Evolutionary conservation across 2,888 invertebrate species (phyloP), one percentile per base, ranked within the genome.

Genomic region (Lepidochrysops patricia): DNA sequence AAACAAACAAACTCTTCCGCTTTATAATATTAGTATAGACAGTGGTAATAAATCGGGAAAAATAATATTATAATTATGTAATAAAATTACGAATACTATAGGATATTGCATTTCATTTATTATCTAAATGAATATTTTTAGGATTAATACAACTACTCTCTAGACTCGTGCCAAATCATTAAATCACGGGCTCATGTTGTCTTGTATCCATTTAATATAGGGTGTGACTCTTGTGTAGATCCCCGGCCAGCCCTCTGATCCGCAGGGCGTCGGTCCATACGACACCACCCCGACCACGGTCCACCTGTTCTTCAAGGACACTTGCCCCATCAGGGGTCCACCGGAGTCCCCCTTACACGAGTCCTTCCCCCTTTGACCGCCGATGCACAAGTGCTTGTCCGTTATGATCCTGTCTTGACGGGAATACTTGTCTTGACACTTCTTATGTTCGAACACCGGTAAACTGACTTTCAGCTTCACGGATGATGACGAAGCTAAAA

Each of bases 301-400:
- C 63, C 61, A 63, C 7, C 57, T 27, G 5, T 37, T 19, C 12
- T 37, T 23, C 3, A n/a, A 23, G 32, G 15, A 29, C 23, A 48
- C 27, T 27, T 48, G 65, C 62, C 19, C 63, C 77, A 89, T 84
- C 35, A 93, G 72, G 0, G 93, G 93, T 0, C 93, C 93, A 9
- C 93, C 93, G 49, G 92, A 92, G 66, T 93, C 93, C 0, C 93
- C 92, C 34, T 79, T 75, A 63, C 93, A 93, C 25, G 92, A 91
- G 68, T 93, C 92, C 57, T 81, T 77, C 0, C 76, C 75, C 50
- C 78, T 25, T 1, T 13, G 7, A 7, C 60, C 56, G 4, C 63
- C 61, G 19, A 60, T 60, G 57, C 63, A 63, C 3, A 62, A 32
- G n/a, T 62, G 62, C 7, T 35, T 58, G 15, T 34, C 25, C 6